Base-by-base conservation (phyloP, 2,113 vertebrate genomes). In the Rhinoptilus africanus region DNA sequence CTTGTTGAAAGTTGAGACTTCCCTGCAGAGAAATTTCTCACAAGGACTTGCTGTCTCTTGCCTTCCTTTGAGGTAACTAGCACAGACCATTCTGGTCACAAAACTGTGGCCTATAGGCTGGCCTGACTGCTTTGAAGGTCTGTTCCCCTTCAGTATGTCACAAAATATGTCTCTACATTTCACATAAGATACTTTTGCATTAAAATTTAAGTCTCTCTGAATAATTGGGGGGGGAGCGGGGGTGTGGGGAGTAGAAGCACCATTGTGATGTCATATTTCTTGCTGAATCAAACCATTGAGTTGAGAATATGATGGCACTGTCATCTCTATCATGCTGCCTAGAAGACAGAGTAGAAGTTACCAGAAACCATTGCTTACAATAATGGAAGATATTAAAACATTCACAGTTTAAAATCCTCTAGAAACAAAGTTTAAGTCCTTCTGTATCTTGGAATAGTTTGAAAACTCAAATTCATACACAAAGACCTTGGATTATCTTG, bases 101-200 rank as follows among this genome's bases (percentile, higher is more conserved):
- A 57, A 69, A 43, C 16, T 37, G 10, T 78, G 43, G 13, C 12
- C 45, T 78, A 19, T 50, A 26, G 59, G 9, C 37, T 68, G 21
- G 5, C 5, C n/a, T 71, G 27, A 71, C 10, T 5, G 27, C 27
- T 28, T 0, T 56, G 23, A 53, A 76, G 27, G 23, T 43, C 13
- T 0, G 0, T 73, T 57, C 16, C 12, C 4, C 9, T 41, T 68
- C 50, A 19, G 30, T 24, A 30, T 47, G 22, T 57, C 50, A 47
- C 10, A 53, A 84, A 85, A 53, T 48, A 22, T 2, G 3, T 22
- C 22, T 68, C 39, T 48, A 18, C 4, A 23, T 83, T 69, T 74
- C 41, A 68, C 24, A 57, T 53, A 84, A n/a, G 28, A 47, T 14
- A 27, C 10, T 11, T 56, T 75, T 77, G 54, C 8, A 24, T 66